A percentile compares a stretch with the other conserved stretches of the same genome.
Evolutionary conservation across 2,888 invertebrate species (phyloP).

Genomic region (Drosophila anomalipes): DNA sequence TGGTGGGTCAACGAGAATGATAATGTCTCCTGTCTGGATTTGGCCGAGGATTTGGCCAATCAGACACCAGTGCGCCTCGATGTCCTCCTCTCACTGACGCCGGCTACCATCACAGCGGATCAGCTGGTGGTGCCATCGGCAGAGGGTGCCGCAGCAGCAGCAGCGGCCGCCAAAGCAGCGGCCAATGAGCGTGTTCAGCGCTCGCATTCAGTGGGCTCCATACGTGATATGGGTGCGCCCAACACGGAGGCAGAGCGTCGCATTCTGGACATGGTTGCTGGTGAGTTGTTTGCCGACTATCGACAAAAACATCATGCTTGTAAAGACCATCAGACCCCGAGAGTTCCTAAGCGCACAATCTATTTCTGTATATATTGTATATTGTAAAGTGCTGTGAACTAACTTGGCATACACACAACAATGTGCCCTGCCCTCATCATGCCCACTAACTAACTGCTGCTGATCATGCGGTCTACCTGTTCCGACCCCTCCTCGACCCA

Average conservation of each 20-base stretch:
- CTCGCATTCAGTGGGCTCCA: constrained; percentile 90
- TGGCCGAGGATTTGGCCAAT: constrained; percentile 94
- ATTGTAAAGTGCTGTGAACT: constrained; percentile 64
- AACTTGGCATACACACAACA: constrained; percentile 65
- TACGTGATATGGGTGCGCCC: constrained; percentile 89
- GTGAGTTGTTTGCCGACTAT: constrained; percentile 68
- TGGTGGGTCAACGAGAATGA: constrained; percentile 98
- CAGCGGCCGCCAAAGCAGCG: constrained; percentile 84
- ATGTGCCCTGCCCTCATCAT: constrained; percentile 42
- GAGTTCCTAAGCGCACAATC: constrained; percentile 40
- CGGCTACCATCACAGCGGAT: constrained; percentile 91
- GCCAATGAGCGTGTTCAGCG: constrained; percentile 87
- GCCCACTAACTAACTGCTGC: constrained; percentile 47
- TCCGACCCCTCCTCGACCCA: constrained; percentile 35
- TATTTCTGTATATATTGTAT: constrained; percentile 58
- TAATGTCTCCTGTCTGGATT: constrained; percentile 92
- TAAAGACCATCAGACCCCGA: constrained; percentile 40
- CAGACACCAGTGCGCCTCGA: constrained; percentile 96
- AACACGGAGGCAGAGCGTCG: constrained; percentile 90
- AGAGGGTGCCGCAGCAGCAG: constrained; percentile 79
- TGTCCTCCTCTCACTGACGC: constrained; percentile 93
- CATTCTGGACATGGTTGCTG: constrained; percentile 90
- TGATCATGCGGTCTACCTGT: constrained; percentile 45
- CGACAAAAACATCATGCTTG: constrained; percentile 46
- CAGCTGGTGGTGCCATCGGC: constrained; percentile 90